Percentiles rank a stretch among this genome's conserved stretches.
These are phyloP conservation scores for Liasis olivaceus DNA, from an alignment of 2,797 vertebrate species.

Conservation along the genomic window DNA sequence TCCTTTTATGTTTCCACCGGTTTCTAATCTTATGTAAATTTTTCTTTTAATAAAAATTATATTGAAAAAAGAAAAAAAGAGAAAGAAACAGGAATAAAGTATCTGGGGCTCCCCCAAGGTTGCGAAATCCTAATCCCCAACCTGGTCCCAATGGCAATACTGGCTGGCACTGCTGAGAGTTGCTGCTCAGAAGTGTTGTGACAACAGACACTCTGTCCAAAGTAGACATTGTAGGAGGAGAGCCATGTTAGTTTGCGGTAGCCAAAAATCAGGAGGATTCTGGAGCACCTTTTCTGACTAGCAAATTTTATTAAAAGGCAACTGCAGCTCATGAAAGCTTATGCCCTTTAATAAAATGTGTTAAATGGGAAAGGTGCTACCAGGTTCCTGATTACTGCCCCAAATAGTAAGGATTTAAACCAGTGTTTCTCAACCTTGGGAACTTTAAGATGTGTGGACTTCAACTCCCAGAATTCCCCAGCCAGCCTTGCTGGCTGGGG, in stretches of 20 bases:
- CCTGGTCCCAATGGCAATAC: not conserved
- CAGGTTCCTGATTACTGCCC: not conserved
- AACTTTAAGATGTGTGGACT: too few relatives aligned
- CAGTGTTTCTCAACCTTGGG: too few relatives aligned
- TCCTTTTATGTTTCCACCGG: not conserved
- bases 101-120: not conserved
- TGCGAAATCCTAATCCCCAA: not conserved
- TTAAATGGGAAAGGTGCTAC: not conserved
- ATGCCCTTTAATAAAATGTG: not conserved
- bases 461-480: too few relatives aligned
- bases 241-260: not conserved
- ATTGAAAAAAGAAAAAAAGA: not conserved
- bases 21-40: not conserved
- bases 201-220: not conserved
- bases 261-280: not conserved
- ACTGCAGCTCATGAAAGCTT: not conserved
- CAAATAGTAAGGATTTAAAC: not conserved
- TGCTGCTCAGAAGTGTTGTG: not conserved
- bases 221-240: not conserved
- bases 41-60: not conserved
- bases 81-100: not conserved
- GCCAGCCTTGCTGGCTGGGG: not conserved
- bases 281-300: not conserved
- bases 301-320: not conserved
- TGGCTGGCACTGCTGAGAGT: not conserved